Percentiles rank a stretch among this genome's conserved stretches.
These are phyloP conservation scores for Petrocephalus zakoni DNA, from an alignment of 2,113 vertebrate genomes.

Conservation along the genomic window DNA sequence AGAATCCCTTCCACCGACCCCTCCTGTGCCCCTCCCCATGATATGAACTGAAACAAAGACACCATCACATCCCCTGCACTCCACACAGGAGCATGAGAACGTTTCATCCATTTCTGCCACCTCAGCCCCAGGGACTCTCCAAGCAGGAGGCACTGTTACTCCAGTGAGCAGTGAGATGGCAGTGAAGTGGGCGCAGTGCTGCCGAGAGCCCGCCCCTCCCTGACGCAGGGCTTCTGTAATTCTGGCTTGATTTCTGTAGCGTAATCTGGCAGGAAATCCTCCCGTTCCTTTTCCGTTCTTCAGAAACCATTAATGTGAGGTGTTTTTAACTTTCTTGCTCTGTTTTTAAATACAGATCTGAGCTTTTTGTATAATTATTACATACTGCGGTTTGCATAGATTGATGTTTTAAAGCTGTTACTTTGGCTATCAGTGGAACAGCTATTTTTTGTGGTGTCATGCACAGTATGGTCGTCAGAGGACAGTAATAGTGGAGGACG, in stretches of 20 bases:
- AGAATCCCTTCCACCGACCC: too few species aligned
- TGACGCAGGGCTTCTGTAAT: background rate
- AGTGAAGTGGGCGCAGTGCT: background rate
- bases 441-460: background rate
- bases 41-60: background rate
- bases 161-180: background rate
- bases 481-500: background rate
- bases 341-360: background rate
- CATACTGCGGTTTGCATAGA: background rate
- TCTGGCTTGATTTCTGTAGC: background rate
- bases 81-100: background rate
- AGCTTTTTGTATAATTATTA: background rate
- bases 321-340: conserved; percentile 13
- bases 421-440: background rate
- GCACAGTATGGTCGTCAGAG: background rate
- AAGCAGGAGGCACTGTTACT: background rate
- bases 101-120: background rate
- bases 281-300: background rate
- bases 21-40: background rate
- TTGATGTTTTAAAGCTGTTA: background rate
- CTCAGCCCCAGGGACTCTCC: background rate
- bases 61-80: background rate
- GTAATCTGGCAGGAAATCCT: background rate
- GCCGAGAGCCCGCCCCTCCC: background rate
- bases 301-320: conserved; percentile 1